Conservation (phyloP, 2,797 vertebrate species). For the Spheniscus humboldti region DNA sequence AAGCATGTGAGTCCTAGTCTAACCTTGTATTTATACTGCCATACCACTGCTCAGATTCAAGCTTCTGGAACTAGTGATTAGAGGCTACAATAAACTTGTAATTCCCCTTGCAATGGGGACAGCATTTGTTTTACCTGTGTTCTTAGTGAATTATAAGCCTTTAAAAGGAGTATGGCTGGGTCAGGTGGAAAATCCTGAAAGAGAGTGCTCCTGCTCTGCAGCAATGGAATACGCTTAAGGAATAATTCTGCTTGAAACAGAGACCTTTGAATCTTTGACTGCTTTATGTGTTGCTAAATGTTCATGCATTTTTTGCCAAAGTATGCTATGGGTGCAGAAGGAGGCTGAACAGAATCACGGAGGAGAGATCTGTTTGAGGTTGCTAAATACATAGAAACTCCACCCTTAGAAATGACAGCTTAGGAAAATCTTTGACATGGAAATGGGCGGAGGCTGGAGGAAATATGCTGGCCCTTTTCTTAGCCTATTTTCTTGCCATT, state of each 20-base stretch:
- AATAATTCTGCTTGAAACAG: not conserved
- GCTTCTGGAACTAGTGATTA: not conserved
- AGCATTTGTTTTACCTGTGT: not conserved
- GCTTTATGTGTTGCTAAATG: not conserved
- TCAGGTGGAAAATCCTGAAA: not conserved
- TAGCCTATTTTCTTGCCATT: not conserved
- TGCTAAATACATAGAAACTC: not conserved
- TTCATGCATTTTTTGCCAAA: not conserved
- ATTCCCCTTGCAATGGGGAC: not conserved
- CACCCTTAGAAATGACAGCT: not conserved
- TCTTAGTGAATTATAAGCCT: not conserved
- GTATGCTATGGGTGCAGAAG: not conserved
- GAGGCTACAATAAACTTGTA: not conserved
- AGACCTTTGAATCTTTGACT: not conserved
- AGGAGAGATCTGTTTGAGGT: not conserved
- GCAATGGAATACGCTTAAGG: not conserved
- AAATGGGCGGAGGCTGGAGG: not conserved
- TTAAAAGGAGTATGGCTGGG: not conserved
- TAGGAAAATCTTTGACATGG: not conserved
- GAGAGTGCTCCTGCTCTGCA: not conserved
- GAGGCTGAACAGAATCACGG: not conserved
- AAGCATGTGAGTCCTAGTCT: not conserved
- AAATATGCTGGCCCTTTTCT: not conserved
- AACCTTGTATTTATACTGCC: slow-evolving; percentile 8
- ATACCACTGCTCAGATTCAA: not conserved